phyloP scores from a whole-genome alignment of 2,797 vertebrate genomes.

The Rhynchonycteris naso region DNA sequence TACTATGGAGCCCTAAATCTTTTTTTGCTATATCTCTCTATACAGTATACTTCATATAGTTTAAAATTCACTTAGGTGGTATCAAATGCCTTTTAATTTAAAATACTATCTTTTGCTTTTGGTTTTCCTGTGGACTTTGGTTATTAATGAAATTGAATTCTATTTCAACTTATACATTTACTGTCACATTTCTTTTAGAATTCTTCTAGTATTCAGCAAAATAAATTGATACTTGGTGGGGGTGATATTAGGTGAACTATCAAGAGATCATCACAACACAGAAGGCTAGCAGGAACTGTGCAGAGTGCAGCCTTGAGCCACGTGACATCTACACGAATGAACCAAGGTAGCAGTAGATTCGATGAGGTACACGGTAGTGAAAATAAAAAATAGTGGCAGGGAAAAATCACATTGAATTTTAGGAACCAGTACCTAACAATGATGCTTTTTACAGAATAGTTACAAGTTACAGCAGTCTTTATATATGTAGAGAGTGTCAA shows the following conservation, averaged over 20 bases:
- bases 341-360: neutral
- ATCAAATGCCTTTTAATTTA: conserved; percentile 47
- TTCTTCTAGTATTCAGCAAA: conserved; percentile 28
- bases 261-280: neutral
- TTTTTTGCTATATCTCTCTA: neutral
- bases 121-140: neutral
- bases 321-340: neutral
- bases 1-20: conserved; percentile 41
- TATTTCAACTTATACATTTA: neutral
- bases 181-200: conserved; percentile 8
- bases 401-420: conserved; percentile 1
- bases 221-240: neutral
- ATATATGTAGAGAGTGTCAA: neutral
- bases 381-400: neutral
- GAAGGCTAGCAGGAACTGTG: neutral
- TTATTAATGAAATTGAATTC: conserved; percentile 4
- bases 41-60: neutral
- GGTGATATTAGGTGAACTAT: neutral
- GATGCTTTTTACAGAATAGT: neutral
- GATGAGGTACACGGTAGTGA: neutral
- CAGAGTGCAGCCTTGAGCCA: neutral
- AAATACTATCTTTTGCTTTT: conserved; percentile 35
- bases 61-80: conserved; percentile 15
- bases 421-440: neutral
- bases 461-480: neutral